Evolutionary conservation across 1,140 invertebrate genomes (phyloP), one percentile per base, ranked within the genome.

Genomic region (Ips typographus): DNA sequence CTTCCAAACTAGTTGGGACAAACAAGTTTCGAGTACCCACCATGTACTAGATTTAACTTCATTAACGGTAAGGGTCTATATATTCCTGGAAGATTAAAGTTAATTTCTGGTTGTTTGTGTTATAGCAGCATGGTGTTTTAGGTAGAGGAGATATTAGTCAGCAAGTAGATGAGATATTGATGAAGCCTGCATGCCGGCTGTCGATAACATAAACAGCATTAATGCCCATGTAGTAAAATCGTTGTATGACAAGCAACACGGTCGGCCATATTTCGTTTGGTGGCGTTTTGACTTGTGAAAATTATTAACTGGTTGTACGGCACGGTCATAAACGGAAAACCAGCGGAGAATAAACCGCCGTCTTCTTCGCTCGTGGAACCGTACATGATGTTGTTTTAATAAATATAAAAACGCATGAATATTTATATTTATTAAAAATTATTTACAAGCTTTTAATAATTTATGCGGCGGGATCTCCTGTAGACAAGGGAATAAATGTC

Each of bases 231-330:
- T 52, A 44, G 65, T 66, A 71, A 71, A 70, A 59, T 70, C 63
- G 47, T 61, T 65, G 49, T 47, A 71, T 62, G 69, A 66, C 68
- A 70, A 59, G 68, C 47, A 58, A 66, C 69, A 71, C 58, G 69
- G 38, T 61, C 55, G 40, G 49, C 8, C 36, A 55, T 60, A 66
- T 70, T 70, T 70, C 41, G 62, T 65, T 22, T 65, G 36, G 63
- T 52, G 59, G 63, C 37, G 49, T 58, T 66, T 66, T 59, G 65
- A 59, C 65, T 49, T 66, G 43, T 49, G 43, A 66, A 59, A 66
- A 66, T 58, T 66, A 65, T 66, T 66, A 66, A 66, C 65, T 59
- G 43, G 56, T 57, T 66, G 43, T 66, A 65, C 62, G 40, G 62
- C 52, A 55, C 40, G 51, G 37, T 65, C 52, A 65, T 65, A 65